Conservation (phyloP, 1,140 invertebrate genomes). For the Odontomachus brunneus region DNA sequence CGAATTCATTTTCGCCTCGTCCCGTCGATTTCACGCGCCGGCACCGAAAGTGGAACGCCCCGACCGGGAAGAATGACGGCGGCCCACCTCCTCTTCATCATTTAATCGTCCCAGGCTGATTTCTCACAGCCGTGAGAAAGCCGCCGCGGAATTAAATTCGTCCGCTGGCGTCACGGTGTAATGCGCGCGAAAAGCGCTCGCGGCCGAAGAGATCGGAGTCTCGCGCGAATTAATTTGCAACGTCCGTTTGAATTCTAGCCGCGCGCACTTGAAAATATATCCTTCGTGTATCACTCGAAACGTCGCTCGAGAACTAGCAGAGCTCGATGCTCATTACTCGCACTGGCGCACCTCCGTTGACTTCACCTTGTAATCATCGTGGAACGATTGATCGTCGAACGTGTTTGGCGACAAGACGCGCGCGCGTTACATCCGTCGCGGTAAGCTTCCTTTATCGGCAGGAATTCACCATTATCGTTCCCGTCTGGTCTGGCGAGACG, state of each 20-base stretch:
- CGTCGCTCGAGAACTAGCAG: background rate
- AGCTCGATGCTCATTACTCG: background rate
- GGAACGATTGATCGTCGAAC: background rate
- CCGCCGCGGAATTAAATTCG: constrained; percentile 34
- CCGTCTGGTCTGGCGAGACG: background rate
- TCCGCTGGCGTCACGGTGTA: constrained; percentile 11
- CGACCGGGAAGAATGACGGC: constrained; percentile 10
- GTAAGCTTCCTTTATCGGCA: background rate
- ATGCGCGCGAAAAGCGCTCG: constrained; percentile 44
- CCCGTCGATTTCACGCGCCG: constrained; percentile 5
- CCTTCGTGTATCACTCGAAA: background rate
- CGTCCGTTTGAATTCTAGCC: constrained; percentile 33
- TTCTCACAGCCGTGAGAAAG: constrained; percentile 38
- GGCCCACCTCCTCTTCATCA: constrained; percentile 31
- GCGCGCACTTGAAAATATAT: constrained; percentile 10
- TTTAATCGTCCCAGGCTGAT: constrained; percentile 37
- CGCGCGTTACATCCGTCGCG: background rate
- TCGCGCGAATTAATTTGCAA: constrained; percentile 46
- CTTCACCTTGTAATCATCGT: background rate
- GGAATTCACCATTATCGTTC: background rate
- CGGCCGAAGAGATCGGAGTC: constrained; percentile 18
- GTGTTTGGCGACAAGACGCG: background rate
- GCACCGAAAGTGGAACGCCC: constrained; percentile 47
- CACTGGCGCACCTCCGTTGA: background rate
- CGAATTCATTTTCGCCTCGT: constrained; percentile 52